Conservation (phyloP, 2,113 vertebrate species). For the Taurulus bubalis region DNA sequence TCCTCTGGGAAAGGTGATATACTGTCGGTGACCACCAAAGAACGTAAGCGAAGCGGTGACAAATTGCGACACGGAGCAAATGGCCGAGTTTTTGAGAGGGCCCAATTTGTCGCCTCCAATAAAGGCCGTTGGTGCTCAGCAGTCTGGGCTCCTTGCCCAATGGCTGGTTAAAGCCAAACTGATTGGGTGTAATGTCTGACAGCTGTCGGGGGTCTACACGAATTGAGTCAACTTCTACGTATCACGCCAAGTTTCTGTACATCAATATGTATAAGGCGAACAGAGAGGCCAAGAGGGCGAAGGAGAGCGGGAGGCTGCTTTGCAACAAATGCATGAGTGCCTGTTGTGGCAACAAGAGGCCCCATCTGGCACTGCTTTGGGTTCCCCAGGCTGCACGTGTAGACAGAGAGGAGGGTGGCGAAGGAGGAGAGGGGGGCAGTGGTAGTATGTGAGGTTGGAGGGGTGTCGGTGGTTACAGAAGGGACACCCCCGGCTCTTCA, state of each 20-base stretch:
- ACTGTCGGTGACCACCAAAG: slow-evolving; percentile 51
- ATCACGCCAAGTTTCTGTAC: slow-evolving; percentile 72
- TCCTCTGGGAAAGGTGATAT: slow-evolving; percentile 55
- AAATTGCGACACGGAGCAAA: slow-evolving; percentile 72
- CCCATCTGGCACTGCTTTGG: slow-evolving; percentile 74
- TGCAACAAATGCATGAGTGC: slow-evolving; percentile 62
- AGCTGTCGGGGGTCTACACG: slow-evolving; percentile 73
- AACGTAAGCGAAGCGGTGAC: slow-evolving; percentile 66
- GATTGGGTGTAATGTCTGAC: slow-evolving; percentile 83
- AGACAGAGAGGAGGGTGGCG: slow-evolving; percentile 43
- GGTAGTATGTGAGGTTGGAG: slow-evolving; percentile 31
- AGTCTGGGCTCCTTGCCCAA: slow-evolving; percentile 75
- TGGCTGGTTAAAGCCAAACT: slow-evolving; percentile 69
- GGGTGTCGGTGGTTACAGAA: slow-evolving; percentile 43
- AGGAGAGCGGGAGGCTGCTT: slow-evolving; percentile 47
- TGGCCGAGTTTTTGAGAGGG: slow-evolving; percentile 64
- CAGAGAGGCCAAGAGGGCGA: slow-evolving; percentile 49
- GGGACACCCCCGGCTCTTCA: slow-evolving; percentile 56
- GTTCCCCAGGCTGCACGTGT: slow-evolving; percentile 61
- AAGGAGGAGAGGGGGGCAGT: neutral
- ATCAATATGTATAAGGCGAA: slow-evolving; percentile 76
- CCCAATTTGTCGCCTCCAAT: slow-evolving; percentile 82
- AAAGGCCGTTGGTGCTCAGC: slow-evolving; percentile 74
- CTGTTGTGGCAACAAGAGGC: slow-evolving; percentile 72
- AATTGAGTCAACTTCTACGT: slow-evolving; percentile 67